Conservation (phyloP, 2,113 vertebrate species). For the Enhydra lutris region DNA sequence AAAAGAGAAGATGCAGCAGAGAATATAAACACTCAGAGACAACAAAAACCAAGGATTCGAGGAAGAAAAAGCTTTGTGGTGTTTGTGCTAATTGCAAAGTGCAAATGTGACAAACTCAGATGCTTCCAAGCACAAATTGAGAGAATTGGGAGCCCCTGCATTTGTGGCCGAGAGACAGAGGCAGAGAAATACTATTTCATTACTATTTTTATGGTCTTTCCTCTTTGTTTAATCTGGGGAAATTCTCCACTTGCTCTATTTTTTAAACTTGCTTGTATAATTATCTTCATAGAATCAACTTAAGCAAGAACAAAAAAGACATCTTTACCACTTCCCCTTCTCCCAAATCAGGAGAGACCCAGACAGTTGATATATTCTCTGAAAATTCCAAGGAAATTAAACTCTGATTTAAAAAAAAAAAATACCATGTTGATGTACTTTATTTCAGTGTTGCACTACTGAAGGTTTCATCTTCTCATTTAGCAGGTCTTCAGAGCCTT, state of each 20-base stretch:
- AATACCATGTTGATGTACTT: not conserved
- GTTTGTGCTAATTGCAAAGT: not conserved
- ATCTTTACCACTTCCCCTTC: not conserved
- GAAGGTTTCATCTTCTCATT: not conserved
- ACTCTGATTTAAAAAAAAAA: not conserved
- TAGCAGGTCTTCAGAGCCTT: not conserved
- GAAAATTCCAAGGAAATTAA: not conserved
- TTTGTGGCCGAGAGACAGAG: not conserved
- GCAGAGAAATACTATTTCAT: not conserved
- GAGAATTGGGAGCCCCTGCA: not conserved
- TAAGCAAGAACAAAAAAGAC: not conserved
- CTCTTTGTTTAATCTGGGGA: not conserved
- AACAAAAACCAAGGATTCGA: not conserved
- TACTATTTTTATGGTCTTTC: not conserved
- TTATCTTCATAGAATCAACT: not conserved
- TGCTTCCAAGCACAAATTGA: not conserved
- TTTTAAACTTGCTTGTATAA: not conserved
- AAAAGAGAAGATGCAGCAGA: not conserved
- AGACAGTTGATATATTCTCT: not conserved
- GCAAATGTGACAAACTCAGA: not conserved
- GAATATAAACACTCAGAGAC: not conserved
- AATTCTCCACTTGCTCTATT: not conserved
- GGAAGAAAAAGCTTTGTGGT: not conserved
- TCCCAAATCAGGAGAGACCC: not conserved
- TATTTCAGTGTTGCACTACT: not conserved